Conservation (phyloP, 2,888 invertebrate genomes). For the Selenia dentaria region DNA sequence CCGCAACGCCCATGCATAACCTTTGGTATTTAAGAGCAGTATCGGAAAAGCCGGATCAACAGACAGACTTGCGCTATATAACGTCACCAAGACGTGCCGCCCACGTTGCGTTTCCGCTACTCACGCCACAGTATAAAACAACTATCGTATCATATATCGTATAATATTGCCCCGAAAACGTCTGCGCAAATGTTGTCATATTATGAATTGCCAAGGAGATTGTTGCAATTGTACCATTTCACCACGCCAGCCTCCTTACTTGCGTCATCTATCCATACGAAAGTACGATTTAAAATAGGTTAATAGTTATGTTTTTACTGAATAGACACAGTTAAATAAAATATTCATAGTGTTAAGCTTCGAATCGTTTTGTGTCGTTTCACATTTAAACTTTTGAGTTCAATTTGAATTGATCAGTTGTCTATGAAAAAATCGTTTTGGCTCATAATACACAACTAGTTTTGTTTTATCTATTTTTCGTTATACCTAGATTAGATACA, state of each 20-base stretch:
- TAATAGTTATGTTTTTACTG: slow-evolving; percentile 66
- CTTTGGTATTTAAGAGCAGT: slow-evolving; percentile 17
- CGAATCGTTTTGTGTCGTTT: slow-evolving; percentile 21
- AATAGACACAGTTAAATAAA: slow-evolving; percentile 59
- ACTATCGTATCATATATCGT: slow-evolving; percentile 39
- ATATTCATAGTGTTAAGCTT: slow-evolving; percentile 45
- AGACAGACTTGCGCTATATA: slow-evolving; percentile 22
- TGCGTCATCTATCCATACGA: slow-evolving; percentile 68
- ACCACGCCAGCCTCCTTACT: slow-evolving; percentile 66
- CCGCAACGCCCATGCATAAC: slow-evolving; percentile 12
- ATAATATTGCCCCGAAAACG: slow-evolving; percentile 47
- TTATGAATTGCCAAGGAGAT: slow-evolving; percentile 54
- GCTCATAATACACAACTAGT: not conserved
- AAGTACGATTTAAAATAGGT: slow-evolving; percentile 77
- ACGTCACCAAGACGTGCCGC: slow-evolving; percentile 31
- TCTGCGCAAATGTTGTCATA: slow-evolving; percentile 50
- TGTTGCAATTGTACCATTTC: slow-evolving; percentile 56
- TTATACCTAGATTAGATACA: too few relatives aligned
- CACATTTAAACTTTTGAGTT: slow-evolving; percentile 39
- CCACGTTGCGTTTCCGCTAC: slow-evolving; percentile 26
- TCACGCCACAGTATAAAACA: slow-evolving; percentile 38
- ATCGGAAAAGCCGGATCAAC: slow-evolving; percentile 13
- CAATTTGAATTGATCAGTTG: slow-evolving; percentile 36
- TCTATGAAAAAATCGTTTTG: slow-evolving; percentile 21
- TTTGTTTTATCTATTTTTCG: not conserved